Evolutionary conservation across 2,113 vertebrate genomes (phyloP).

Genomic region (Dicrurus megarhynchus): DNA sequence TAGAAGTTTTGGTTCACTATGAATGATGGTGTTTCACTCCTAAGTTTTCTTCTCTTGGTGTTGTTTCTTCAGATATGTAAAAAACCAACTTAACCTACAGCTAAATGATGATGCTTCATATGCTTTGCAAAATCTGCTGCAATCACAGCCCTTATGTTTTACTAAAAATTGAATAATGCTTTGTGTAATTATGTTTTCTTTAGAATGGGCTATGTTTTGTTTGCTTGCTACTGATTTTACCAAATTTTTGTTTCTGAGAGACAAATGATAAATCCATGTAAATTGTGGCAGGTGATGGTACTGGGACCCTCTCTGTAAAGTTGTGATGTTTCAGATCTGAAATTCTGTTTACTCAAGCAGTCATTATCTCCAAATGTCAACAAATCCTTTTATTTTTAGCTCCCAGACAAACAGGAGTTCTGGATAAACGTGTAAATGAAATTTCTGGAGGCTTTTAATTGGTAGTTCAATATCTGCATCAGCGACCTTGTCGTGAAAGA

Average conservation of each 20-base stretch:
- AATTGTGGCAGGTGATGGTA: background rate
- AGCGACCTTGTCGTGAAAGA: accelerated
- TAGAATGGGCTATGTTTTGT: background rate
- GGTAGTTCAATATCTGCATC: background rate
- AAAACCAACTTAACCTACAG: background rate
- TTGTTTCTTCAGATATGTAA: background rate
- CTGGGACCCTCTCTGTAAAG: background rate
- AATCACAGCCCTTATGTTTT: background rate
- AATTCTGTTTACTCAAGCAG: background rate
- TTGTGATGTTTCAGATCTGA: background rate
- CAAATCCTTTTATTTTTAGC: background rate
- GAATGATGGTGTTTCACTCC: background rate
- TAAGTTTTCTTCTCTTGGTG: background rate
- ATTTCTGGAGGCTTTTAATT: background rate
- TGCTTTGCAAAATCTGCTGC: background rate
- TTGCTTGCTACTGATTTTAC: background rate
- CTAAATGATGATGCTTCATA: background rate
- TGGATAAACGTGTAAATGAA: background rate
- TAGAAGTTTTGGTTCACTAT: background rate
- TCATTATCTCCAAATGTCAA: background rate
- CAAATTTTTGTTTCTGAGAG: background rate
- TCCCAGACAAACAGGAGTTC: background rate
- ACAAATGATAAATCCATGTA: background rate
- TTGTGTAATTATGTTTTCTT: background rate
- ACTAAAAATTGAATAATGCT: background rate